Conservation (phyloP, 1,140 invertebrate genomes). For the Planococcus citri region DNA sequence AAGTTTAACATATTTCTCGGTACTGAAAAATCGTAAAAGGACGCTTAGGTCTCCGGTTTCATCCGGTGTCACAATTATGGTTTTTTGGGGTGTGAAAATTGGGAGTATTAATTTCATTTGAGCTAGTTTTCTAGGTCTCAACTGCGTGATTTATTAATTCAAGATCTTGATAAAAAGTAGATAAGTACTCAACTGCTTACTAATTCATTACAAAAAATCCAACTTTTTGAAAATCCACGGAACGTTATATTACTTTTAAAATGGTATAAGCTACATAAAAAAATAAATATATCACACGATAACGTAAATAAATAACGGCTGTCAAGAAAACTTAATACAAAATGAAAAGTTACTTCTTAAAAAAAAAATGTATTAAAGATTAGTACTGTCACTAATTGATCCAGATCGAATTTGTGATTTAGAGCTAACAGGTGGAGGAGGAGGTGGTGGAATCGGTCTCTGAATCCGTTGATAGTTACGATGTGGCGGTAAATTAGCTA, state of each 20-base stretch:
- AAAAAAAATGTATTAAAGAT: background rate
- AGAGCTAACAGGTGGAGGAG: slow-evolving; percentile 18
- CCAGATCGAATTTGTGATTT: slow-evolving; percentile 1
- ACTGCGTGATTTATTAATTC: no score
- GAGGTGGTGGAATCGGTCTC: slow-evolving; percentile 23
- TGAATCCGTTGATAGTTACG: slow-evolving; percentile 18
- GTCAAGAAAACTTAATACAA: background rate
- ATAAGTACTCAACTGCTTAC: no score
- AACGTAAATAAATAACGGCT: background rate
- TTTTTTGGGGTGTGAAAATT: no score
- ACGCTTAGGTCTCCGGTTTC: no score
- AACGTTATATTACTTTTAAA: background rate
- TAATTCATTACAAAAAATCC: background rate
- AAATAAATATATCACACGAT: background rate
- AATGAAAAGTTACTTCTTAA: background rate
- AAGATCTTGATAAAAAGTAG: no score
- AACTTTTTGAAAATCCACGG: no score
- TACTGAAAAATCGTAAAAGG: no score
- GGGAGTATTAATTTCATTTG: no score
- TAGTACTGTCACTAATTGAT: slow-evolving; percentile 13
- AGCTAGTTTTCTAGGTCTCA: no score
- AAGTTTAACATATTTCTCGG: no score
- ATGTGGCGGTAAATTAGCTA: slow-evolving; percentile 16
- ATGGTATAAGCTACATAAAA: background rate
- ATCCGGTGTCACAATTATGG: no score